A percentile compares a stretch with the other conserved stretches of the same genome.
Evolutionary conservation across 2,113 vertebrate genomes (phyloP).

Genomic region (Mesitornis unicolor): DNA sequence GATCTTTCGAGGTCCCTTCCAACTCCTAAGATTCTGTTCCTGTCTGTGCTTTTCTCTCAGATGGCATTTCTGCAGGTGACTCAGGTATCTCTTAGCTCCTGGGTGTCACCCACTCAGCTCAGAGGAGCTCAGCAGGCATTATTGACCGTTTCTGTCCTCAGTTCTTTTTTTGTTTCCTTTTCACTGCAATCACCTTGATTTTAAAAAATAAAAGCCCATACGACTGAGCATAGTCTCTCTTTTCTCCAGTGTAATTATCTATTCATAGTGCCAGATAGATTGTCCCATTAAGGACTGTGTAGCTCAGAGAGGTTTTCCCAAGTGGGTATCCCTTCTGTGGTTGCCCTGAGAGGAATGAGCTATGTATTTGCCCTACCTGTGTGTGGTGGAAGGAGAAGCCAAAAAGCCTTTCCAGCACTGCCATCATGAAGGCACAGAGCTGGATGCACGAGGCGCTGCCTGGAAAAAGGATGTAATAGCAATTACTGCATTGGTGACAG

Average conservation of each 20-base stretch:
- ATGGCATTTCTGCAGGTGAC: background rate
- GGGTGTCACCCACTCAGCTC: background rate
- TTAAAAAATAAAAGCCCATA: background rate
- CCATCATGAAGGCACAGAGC: background rate
- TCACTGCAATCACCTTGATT: background rate
- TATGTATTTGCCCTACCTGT: background rate
- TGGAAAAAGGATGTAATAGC: background rate
- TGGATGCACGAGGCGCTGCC: background rate
- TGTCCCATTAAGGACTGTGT: background rate
- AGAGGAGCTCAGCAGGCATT: background rate
- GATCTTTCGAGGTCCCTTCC: no score
- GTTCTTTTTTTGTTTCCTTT: background rate
- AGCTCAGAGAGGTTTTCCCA: background rate
- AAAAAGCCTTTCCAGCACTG: background rate
- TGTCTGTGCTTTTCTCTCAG: background rate
- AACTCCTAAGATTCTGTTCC: no score
- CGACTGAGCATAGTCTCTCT: background rate
- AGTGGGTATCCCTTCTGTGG: background rate
- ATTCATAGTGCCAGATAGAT: background rate
- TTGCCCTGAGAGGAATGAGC: fast-evolving
- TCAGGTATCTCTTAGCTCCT: background rate
- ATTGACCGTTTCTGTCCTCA: background rate
- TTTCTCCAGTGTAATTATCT: background rate
- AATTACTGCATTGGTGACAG: background rate
- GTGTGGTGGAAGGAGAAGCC: background rate